phyloP scores from a whole-genome alignment of 2,888 invertebrate genomes.

The Camptogramma bilineatum region DNA sequence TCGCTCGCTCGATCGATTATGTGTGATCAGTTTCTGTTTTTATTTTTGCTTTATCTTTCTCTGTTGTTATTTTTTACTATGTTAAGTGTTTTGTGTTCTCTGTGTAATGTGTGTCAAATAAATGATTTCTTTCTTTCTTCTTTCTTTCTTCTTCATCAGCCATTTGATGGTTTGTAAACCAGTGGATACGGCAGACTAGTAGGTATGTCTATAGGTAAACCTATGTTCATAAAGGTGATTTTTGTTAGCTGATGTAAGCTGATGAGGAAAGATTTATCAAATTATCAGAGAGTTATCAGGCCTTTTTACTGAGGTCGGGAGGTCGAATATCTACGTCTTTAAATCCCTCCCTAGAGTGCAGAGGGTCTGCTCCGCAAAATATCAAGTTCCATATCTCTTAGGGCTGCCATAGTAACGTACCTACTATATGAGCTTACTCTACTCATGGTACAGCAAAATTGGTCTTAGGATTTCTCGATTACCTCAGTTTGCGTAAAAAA shows the following conservation, averaged over 20 bases:
- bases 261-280: conserved; percentile 31
- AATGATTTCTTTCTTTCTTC: too few species aligned
- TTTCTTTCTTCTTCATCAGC: too few species aligned
- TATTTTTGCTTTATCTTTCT: too few species aligned
- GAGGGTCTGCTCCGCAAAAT: conserved; percentile 41
- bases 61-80: too few species aligned
- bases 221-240: background rate
- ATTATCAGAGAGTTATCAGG: conserved; percentile 42
- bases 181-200: too few species aligned
- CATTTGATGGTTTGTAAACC: too few species aligned
- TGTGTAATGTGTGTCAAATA: too few species aligned
- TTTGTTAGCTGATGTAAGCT: background rate
- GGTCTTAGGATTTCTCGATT: too few species aligned
- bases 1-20: too few species aligned
- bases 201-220: background rate
- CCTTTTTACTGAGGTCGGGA: conserved; percentile 42
- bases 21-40: too few species aligned
- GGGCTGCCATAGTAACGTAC: conserved; percentile 30
- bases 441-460: background rate
- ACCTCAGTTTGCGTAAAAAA: too few species aligned
- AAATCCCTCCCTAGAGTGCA: conserved; percentile 42
- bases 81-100: too few species aligned
- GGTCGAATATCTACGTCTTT: conserved; percentile 43
- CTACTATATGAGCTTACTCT: conserved; percentile 3
- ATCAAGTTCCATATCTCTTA: conserved; percentile 42